Base-by-base conservation (phyloP, 2,113 vertebrate genomes). In the Corydoras maculifer region DNA sequence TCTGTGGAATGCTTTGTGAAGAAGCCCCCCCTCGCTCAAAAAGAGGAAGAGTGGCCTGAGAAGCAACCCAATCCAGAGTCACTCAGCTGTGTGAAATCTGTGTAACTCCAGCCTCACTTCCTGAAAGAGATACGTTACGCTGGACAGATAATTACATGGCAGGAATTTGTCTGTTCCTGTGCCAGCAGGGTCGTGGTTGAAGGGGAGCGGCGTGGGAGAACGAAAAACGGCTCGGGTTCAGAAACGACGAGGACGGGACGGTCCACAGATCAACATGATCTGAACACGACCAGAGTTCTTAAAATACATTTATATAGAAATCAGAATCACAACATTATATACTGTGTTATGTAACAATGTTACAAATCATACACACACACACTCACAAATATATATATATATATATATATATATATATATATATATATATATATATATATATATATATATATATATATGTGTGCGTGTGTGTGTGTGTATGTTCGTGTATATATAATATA, bases 81-180 rank as follows among this genome's bases (percentile, higher is more conserved):
- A n/a, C 68, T 72, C 57, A 69, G 49, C 75, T 75, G 75, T 75
- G 59, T 65, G 60, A 78, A 75, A 57, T 58, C 75, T 55, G 49
- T 64, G 68, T 68, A 68, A 69, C 43, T 3, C 75, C 48, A 70
- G 62, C 69, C 13, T 13, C 48, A 74, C 77, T 75, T 79, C 75
- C 64, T 78, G 77, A 62, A 68, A 75, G 75, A 80, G 81, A 79
- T 62, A 25, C 79, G 72, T 68, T 82, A 73, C 58, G 66, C 62
- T 76, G 65, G 15, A 78, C 65, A 83, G 83, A 86, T 81, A 87
- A 85, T 75, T 83, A 73, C 78, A 77, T 77, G 66, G 78, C 68
- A 81, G 82, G 86, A 85, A 87, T 87, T 69, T 73, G 70, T 86
- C 73, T 84, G 82, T 84, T 86, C 82, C 65, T 25, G 55, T 58